Evolutionary conservation across 2,113 vertebrate genomes (phyloP), one percentile per base, ranked within the genome.

Genomic region (Bucco capensis): DNA sequence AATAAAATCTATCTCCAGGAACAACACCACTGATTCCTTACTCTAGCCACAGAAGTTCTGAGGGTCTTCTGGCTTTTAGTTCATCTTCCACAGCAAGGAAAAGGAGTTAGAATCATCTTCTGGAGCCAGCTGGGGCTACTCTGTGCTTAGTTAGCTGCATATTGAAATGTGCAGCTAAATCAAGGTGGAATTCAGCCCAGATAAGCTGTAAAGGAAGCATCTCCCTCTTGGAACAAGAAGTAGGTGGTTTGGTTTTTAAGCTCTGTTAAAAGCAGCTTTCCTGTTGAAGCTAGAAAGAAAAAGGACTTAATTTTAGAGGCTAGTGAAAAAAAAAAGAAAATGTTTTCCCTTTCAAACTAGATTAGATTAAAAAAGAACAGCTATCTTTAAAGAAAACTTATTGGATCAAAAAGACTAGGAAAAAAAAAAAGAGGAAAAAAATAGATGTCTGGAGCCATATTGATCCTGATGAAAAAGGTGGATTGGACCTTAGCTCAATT

Each of bases 401-500:
- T 54, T 90, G 77, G 58, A 82, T 79, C 53, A 90, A 89, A 95
- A 92, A 85, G 67, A 53, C 37, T 46, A 1, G 14, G 6, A 14
- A 85, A 86, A 86, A 87, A 85, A 82, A 76, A 69, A 69, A 90
- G n/a, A 71, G 90, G 70, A 72, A 90, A 88, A 40, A 92, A 89
- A 86, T 87, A 90, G 92, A 94, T 70, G 38, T 90, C 89, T 95
- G 62, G 23, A 94, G 62, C 66, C 86, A 73, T 93, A 94, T 94
- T 96, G 92, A 94, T 96, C 74, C 44, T 89, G 64, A 89, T 65
- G 74, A 93, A 95, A 91, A 96, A 76, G 86, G 83, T 93, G 93
- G 78, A 92, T 93, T 94, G 81, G 81, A 90, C 81, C 31, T 51
- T 89, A 95, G 80, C 77, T 95, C 95, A 96, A 82, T 96, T 95